A percentile compares a stretch with the other conserved stretches of the same genome.
Conservation (phyloP, 2,797 vertebrate species). For the Coregonus sp. region DNA sequence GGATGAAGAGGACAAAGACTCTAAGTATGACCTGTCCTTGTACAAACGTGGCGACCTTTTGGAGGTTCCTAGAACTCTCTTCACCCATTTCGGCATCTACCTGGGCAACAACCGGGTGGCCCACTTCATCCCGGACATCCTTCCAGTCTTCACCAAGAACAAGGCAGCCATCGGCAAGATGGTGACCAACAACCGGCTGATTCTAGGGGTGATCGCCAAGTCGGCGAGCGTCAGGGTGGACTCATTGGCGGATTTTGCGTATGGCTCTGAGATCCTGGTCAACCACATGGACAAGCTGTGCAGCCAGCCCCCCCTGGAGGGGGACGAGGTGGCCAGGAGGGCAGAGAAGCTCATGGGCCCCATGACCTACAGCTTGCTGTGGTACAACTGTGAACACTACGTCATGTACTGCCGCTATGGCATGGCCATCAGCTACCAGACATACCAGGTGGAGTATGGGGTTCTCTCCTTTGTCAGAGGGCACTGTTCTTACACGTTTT, state of each 20-base stretch:
- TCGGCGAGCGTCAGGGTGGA: conserved; percentile 91
- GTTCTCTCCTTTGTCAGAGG: background rate
- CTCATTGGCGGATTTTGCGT: conserved; percentile 89
- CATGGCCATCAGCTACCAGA: conserved; percentile 89
- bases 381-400: conserved; percentile 99
- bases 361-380: conserved; percentile 89
- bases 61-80: conserved; percentile 90
- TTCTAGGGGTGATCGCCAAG: conserved; percentile 86
- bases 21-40: conserved; percentile 72
- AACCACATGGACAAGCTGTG: conserved; percentile 88
- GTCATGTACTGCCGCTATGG: conserved; percentile 97
- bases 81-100: conserved; percentile 98
- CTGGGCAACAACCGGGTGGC: conserved; percentile 90
- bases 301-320: conserved; percentile 75
- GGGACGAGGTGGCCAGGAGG: conserved; percentile 85
- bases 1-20: conserved; percentile 41
- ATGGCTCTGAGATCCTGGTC: conserved; percentile 85
- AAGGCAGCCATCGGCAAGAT: conserved; percentile 75
- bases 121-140: conserved; percentile 94
- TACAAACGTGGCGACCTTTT: conserved; percentile 89
- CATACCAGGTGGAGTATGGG: conserved; percentile 83
- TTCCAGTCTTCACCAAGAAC: conserved; percentile 80
- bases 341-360: conserved; percentile 87
- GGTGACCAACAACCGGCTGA: conserved; percentile 90
- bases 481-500: background rate